A percentile compares a stretch with the other conserved stretches of the same genome.
Conservation (phyloP, 2,797 vertebrate species). For the Amphiprion clarkii region DNA sequence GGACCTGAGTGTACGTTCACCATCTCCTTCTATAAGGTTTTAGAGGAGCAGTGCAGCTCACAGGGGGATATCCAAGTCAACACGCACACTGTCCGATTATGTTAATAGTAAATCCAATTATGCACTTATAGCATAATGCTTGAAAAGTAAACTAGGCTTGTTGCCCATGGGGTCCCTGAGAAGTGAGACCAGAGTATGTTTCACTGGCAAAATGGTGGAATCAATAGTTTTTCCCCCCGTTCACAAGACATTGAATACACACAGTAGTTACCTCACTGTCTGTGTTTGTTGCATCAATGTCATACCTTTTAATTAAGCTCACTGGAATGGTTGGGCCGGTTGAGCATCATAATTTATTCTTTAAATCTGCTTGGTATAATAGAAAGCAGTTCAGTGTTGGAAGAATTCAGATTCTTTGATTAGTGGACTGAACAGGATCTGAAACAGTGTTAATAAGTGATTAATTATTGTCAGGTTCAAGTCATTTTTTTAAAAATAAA, state of each 20-base stretch:
- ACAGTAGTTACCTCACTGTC: conserved; percentile 37
- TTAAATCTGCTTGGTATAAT: conserved; percentile 3
- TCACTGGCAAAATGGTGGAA: conserved; percentile 60
- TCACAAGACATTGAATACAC: conserved; percentile 32
- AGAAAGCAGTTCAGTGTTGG: neutral
- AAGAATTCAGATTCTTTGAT: conserved; percentile 7
- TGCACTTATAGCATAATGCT: conserved; percentile 81
- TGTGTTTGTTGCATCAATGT: conserved; percentile 51
- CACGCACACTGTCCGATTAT: conserved; percentile 84
- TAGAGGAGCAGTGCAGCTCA: conserved; percentile 74
- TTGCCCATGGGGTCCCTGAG: conserved; percentile 79
- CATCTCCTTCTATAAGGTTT: conserved; percentile 69
- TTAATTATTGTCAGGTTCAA: neutral
- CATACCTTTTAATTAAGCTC: conserved; percentile 34
- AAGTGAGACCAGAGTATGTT: conserved; percentile 65
- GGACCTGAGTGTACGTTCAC: conserved; percentile 61
- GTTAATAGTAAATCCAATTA: conserved; percentile 88
- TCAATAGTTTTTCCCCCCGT: conserved; percentile 41
- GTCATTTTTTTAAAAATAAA: neutral
- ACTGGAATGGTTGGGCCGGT: conserved; percentile 23
- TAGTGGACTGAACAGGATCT: conserved; percentile 10
- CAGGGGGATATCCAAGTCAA: conserved; percentile 81
- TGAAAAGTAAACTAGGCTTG: conserved; percentile 77
- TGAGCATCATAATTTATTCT: conserved; percentile 14
- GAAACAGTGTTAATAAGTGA: neutral